Conservation (phyloP, 2,797 vertebrate genomes). For the Peromyscus nudipes region DNA sequence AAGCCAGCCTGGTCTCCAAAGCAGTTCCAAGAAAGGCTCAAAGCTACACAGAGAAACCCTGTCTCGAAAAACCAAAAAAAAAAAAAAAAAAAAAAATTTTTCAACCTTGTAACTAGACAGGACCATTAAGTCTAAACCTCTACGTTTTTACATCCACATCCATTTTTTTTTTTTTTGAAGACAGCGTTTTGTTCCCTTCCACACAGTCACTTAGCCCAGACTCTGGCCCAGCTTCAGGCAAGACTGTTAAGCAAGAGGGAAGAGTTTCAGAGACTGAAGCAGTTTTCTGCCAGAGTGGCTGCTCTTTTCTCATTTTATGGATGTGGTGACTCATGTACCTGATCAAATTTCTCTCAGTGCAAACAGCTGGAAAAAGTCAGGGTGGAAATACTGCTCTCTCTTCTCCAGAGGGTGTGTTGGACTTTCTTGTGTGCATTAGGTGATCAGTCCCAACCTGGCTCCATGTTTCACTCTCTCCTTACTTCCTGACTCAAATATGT, state of each 20-base stretch:
- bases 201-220: slow-evolving; percentile 59
- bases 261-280: background rate
- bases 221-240: background rate
- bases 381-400: background rate
- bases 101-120: background rate
- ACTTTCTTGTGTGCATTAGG: accelerated
- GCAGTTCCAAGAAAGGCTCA: no score
- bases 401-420: background rate
- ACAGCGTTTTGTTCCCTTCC: slow-evolving; percentile 33
- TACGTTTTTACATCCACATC: background rate
- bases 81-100: no score
- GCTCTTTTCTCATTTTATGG: slow-evolving; percentile 40
- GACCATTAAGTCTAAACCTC: background rate
- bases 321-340: slow-evolving; percentile 28
- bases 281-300: slow-evolving; percentile 3
- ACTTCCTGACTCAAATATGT: background rate
- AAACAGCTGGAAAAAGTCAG: slow-evolving; percentile 37
- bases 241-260: slow-evolving; percentile 14
- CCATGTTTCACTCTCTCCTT: background rate
- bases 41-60: no score
- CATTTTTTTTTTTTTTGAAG: background rate
- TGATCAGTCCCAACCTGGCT: background rate
- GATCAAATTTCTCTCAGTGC: slow-evolving; percentile 37
- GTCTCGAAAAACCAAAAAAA: no score
- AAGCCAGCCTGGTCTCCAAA: no score